Base-by-base conservation (phyloP, 92 coral and sea anemone species). In the Metridium senile region DNA sequence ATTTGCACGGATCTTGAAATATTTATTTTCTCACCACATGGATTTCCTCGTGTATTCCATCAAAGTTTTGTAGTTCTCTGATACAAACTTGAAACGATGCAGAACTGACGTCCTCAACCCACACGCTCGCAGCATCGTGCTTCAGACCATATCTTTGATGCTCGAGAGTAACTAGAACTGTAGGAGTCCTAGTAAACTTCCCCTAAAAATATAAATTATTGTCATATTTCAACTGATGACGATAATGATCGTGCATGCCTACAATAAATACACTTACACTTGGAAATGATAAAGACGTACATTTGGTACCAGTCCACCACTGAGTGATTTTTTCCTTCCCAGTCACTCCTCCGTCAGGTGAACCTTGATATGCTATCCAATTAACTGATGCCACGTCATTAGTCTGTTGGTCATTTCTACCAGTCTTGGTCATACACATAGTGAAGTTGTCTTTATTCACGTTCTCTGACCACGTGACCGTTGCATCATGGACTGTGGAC, bases 321-420 rank as follows among this genome's bases (percentile, higher is more conserved):
- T 58, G 2, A 27, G 77, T 33, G 26, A 70, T 19, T 26, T 13
- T 46, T 34, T 54, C 70, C 33, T 64, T 58, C 23, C 68, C 84
- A 25, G 76, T 43, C 64, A 80, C 72, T 26, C 71, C 84, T 31
- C 78, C 84, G 33, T 59, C 34, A 47, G 84, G 84, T 0, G 84
- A 75, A 21, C 84, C 84, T 79, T 79, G 84, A 61, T 79, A 79
- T 1, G 77, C 77, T 11, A 80, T 61, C 84, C 84, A 80, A 33
- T 80, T 78, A 62, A 80, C 62, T 32, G 70, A 70, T 20, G 72
- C 78, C 1, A 43, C 4, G 11, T 52, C 58, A 17, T 29, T 17
- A 0, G 62, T 28, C 20, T 66, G 64, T 11, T 66, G 62, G 27
- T 80, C 84, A n/a, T 71, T 71, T n/a, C 84, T 33, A 13, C 84